Conservation (phyloP, 2,888 invertebrate genomes). For the Heliothis peltigera region DNA sequence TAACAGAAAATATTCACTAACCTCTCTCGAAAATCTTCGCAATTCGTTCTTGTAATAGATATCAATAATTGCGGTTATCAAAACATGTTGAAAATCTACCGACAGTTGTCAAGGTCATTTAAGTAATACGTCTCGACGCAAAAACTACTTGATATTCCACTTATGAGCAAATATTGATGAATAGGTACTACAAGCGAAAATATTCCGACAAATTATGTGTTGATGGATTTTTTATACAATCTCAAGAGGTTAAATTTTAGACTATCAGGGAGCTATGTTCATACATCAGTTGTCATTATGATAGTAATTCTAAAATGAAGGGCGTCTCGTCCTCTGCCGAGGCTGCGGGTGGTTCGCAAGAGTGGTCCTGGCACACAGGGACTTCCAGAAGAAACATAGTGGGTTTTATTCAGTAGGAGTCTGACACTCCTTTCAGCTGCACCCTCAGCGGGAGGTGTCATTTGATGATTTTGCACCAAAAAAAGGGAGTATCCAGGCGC, state of each 20-base stretch:
- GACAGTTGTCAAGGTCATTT: neutral
- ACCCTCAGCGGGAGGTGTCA: too few relatives aligned
- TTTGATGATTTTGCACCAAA: too few relatives aligned
- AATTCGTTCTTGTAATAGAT: neutral
- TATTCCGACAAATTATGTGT: neutral
- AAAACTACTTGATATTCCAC: slow-evolving; percentile 1
- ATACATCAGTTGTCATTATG: neutral
- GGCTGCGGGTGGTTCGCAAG: too few relatives aligned
- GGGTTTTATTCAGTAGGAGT: too few relatives aligned
- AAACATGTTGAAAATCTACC: slow-evolving; percentile 1
- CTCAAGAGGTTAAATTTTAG: neutral
- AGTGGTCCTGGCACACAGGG: too few relatives aligned
- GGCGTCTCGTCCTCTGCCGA: too few relatives aligned
- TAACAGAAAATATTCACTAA: too few relatives aligned
- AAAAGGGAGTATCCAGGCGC: too few relatives aligned
- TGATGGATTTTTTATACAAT: neutral
- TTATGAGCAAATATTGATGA: slow-evolving; percentile 2
- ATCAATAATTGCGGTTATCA: neutral
- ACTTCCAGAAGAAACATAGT: too few relatives aligned
- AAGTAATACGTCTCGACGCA: neutral
- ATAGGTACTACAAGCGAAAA: neutral
- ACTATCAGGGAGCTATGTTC: neutral
- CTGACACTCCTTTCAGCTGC: too few relatives aligned
- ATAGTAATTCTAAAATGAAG: too few relatives aligned
- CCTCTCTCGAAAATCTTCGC: too few relatives aligned